phyloP scores from a whole-genome alignment of 2,888 invertebrate genomes.

The Glaucopsyche alexis region DNA sequence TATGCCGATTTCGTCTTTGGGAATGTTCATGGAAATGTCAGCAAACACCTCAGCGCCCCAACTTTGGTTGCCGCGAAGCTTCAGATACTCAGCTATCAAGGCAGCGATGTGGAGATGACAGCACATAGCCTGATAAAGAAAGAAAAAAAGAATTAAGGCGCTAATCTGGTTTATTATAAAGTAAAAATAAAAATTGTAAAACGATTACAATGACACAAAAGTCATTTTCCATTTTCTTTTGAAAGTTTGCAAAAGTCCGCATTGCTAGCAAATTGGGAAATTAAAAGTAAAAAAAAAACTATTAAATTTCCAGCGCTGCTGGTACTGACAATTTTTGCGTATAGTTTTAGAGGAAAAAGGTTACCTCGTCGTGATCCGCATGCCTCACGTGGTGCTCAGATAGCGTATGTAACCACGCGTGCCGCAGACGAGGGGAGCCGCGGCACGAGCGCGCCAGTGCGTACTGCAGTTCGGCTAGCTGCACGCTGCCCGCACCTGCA shows the following conservation, averaged over 20 bases:
- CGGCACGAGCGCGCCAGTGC: slow-evolving; percentile 95
- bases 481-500: slow-evolving; percentile 92
- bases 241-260: background rate
- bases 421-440: slow-evolving; percentile 94
- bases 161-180: background rate
- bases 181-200: no score
- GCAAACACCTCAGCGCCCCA: slow-evolving; percentile 94
- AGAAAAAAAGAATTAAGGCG: background rate
- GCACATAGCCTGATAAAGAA: slow-evolving; percentile 86
- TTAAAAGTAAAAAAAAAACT: background rate
- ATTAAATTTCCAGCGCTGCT: background rate
- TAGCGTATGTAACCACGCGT: slow-evolving; percentile 98
- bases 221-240: background rate
- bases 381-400: slow-evolving; percentile 91
- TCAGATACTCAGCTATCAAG: slow-evolving; percentile 95
- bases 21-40: slow-evolving; percentile 92
- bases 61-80: slow-evolving; percentile 83
- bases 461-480: slow-evolving; percentile 93
- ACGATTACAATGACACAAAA: background rate
- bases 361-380: slow-evolving; percentile 92
- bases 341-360: background rate
- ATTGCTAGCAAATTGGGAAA: no score
- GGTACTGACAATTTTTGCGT: background rate
- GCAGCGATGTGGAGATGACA: slow-evolving; percentile 97
- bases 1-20: slow-evolving; percentile 90